Evolutionary conservation across 1,140 invertebrate species (phyloP).

Genomic region (Dinoponera quadriceps): DNA sequence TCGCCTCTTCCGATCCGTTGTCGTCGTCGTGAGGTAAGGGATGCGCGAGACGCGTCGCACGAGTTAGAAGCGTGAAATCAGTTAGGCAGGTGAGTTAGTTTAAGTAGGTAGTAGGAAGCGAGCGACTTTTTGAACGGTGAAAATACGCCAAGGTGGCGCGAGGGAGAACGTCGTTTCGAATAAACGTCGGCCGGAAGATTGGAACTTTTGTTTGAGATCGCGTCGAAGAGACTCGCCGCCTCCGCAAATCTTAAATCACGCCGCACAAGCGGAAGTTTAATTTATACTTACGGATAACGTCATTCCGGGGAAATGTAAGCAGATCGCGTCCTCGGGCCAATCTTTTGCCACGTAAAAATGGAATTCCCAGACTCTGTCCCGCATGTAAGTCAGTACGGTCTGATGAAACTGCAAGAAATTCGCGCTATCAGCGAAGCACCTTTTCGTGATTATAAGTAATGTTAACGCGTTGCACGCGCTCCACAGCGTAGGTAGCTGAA

Average conservation of each 20-base stretch:
- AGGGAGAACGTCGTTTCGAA: neutral
- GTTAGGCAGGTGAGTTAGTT: neutral
- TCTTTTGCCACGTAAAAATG: constrained; percentile 94
- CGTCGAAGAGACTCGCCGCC: neutral
- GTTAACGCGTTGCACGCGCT: neutral
- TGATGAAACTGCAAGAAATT: constrained; percentile 92
- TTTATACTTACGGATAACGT: constrained; percentile 90
- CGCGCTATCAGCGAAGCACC: neutral
- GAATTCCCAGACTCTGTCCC: constrained; percentile 94
- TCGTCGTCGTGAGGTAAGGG: neutral
- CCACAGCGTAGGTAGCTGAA: neutral
- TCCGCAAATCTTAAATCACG: neutral
- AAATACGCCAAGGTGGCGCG: neutral
- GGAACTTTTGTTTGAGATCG: constrained; percentile 33
- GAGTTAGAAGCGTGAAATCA: neutral
- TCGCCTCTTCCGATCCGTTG: neutral
- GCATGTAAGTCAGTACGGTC: constrained; percentile 93
- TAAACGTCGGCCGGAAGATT: constrained; percentile 14
- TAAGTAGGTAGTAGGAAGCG: neutral
- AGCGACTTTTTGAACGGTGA: neutral
- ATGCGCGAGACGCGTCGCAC: neutral
- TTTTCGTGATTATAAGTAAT: neutral
- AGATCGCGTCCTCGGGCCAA: constrained; percentile 93
- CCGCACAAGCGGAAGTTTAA: neutral
- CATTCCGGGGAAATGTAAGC: constrained; percentile 94